Evolutionary conservation across 64 coral and sea anemone species (phyloP), one percentile per base, ranked within the genome.

Genomic region (Montipora cactus): DNA sequence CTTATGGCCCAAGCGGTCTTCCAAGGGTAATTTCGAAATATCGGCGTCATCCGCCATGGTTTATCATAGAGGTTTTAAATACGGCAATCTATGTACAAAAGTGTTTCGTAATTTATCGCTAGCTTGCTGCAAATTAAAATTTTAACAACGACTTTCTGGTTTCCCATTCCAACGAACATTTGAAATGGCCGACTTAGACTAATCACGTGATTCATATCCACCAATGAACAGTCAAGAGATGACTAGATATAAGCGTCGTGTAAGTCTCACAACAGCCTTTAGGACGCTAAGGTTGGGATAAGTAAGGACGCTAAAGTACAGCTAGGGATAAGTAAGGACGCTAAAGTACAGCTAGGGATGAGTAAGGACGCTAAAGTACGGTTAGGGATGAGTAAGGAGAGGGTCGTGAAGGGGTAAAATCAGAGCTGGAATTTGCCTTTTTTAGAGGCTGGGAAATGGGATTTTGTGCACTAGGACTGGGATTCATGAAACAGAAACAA

Each of bases 1-100:
- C 96, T 98, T 98, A 23, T 98, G 96, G 12, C 19, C 82, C 45
- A 98, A 87, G 73, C 92, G 88, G 81, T 98, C 96, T 87, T 98
- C 96, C 53, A 95, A 50, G 37, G 96, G 81, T 23, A 98, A 83
- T 68, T 98, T 98, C n/a, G 92, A 79, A 44, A 98, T 79, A 66
- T 98, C 96, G 7, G 94, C 69, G 83, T 98, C 96, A 53, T 90
- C 96, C 55, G 89, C 93, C 84, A 91, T 92, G 77, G 77, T 13
- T 78, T 75, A 81, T 75, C 79, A 51, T 81, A 81, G 46, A 59
- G 16, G 25, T 72, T 73, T 28, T 16, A 51, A 28, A 21, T 44
- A 22, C 1, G 44, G 7, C 15, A 88, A 80, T 78, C 48, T 86
- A 86, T 72, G 46, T 49, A 50, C 66, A 86, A 84, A 49, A 49